Evolutionary conservation across 2,113 vertebrate species (phyloP), one percentile per base, ranked within the genome.

Genomic region (Camelus bactrianus): DNA sequence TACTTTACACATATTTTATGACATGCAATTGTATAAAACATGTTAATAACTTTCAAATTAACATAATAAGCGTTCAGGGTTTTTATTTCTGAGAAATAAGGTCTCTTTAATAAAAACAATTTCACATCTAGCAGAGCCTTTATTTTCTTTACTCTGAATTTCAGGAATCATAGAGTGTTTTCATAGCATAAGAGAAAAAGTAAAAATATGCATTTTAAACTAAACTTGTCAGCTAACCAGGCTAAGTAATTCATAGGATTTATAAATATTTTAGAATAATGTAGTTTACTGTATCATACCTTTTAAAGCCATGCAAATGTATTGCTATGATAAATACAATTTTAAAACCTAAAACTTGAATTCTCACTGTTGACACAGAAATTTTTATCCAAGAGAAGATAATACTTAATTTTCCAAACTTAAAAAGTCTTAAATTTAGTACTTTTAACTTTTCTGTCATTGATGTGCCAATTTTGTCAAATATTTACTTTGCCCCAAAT

Each of bases 181-280:
- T 73, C 79, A 24, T 80, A 80, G 48, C 56, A 50, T 56, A n/a
- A 56, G 38, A 86, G 69, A 62, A 64, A 83, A 88, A 70, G 19
- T 14, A 24, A 48, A 79, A 67, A 8, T 5, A 19, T 60, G 26
- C 26, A 48, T 69, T 91, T 88, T 77, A 67, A 91, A 65, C 15
- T 58, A 46, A 76, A 38, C 20, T 70, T 52, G 35, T 76, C 46
- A 93, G 50, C 28, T 92, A 80, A 58, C 32, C 84, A 94, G 32
- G 80, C 48, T 72, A 6, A 82, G 16, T 77, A 32, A 20, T 93
- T 96, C 16, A 80, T 72, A 89, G 32, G 16, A 72, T 80, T 84
- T 89, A 60, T 93, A 79, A 73, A 80, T 93, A 95, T 50, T 93
- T 95, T 42, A 69, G 50, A 76, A 38, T 77, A 93, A 42, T 86